Conservation (phyloP, 2,888 invertebrate species). For the Pseudanteris insignis region DNA sequence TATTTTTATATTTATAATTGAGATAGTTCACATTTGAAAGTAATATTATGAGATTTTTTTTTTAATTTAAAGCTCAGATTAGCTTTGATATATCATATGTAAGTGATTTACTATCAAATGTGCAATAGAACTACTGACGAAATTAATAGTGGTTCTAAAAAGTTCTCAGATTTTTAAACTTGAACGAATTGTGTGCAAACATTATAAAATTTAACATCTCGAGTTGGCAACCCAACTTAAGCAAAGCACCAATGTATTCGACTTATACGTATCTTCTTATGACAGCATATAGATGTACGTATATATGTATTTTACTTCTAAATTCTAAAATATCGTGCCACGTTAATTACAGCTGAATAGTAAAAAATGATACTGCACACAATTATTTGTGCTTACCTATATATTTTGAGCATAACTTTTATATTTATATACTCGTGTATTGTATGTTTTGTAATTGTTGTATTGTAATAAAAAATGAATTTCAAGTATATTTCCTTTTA, state of each 20-base stretch:
- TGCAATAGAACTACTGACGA: slow-evolving; percentile 22
- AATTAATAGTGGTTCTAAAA: slow-evolving; percentile 5
- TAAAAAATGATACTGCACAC: slow-evolving; percentile 42
- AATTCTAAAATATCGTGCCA: slow-evolving; percentile 46
- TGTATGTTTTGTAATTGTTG: slow-evolving; percentile 47
- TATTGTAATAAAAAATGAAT: slow-evolving; percentile 45
- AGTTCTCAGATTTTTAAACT: not conserved
- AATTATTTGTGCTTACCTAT: slow-evolving; percentile 43
- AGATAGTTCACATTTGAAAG: too few species aligned
- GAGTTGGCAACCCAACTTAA: slow-evolving; percentile 22
- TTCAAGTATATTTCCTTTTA: slow-evolving; percentile 12
- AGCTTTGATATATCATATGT: not conserved
- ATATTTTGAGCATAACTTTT: slow-evolving; percentile 44
- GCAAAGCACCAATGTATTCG: slow-evolving; percentile 39
- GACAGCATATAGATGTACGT: slow-evolving; percentile 31
- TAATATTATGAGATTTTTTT: not conserved
- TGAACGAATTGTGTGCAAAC: slow-evolving; percentile 17
- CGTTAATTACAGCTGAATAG: slow-evolving; percentile 37
- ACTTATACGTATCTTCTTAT: slow-evolving; percentile 38
- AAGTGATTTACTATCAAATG: slow-evolving; percentile 9
- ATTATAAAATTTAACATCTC: not conserved
- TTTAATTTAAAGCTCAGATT: not conserved
- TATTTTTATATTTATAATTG: too few species aligned
- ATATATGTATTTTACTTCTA: slow-evolving; percentile 41
- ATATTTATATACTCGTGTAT: slow-evolving; percentile 45